Evolutionary conservation across 1,140 invertebrate species (phyloP).

Genomic region (Tetramorium simillimum): DNA sequence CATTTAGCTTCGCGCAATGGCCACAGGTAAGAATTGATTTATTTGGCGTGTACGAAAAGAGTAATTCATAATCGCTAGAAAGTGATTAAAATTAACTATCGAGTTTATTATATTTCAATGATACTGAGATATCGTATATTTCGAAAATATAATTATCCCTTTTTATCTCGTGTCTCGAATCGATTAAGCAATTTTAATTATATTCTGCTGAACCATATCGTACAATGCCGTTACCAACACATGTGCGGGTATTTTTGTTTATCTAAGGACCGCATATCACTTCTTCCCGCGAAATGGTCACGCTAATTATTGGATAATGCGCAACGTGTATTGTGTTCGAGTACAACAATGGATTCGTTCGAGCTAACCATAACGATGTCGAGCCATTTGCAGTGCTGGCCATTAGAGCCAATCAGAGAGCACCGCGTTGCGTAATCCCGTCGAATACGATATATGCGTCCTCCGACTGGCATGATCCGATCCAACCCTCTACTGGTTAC

Average conservation of each 20-base stretch:
- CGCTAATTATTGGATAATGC: conserved; percentile 67
- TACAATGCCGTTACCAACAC: background rate
- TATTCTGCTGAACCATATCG: background rate
- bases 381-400: conserved; percentile 75
- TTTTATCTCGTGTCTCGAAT: no score
- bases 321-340: conserved; percentile 62
- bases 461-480: conserved; percentile 69
- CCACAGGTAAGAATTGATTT: conserved; percentile 89
- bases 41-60: background rate
- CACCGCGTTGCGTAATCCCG: conserved; percentile 79
- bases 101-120: background rate
- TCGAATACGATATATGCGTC: conserved; percentile 75
- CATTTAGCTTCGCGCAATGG: conserved; percentile 98
- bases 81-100: background rate
- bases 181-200: background rate
- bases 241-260: conserved; percentile 20
- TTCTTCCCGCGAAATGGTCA: conserved; percentile 45
- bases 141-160: background rate
- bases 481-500: conserved; percentile 71
- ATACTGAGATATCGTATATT: background rate
- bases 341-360: conserved; percentile 73
- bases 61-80: background rate
- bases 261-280: conserved; percentile 22
- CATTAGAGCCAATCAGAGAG: conserved; percentile 79
- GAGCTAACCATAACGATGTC: conserved; percentile 74